Conservation (phyloP, 2,888 invertebrate species). For the Tuta absoluta region DNA sequence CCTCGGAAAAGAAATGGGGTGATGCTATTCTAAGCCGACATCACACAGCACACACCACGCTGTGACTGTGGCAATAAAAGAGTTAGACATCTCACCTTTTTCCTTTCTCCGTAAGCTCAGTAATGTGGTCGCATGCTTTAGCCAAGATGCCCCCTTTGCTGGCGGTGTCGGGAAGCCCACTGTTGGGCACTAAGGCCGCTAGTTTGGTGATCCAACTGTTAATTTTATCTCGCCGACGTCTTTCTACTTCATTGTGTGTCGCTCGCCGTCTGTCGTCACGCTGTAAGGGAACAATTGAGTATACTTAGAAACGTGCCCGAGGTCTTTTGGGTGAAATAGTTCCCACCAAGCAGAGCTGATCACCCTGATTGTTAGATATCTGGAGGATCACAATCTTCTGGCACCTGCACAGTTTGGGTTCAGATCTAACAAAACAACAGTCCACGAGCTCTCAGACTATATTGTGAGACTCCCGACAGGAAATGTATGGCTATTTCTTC, state of each 20-base stretch:
- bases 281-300: slow-evolving; percentile 59
- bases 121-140: slow-evolving; percentile 97
- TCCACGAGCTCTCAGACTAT: too few relatives aligned
- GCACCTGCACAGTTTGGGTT: too few relatives aligned
- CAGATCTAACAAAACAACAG: too few relatives aligned
- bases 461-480: too few relatives aligned
- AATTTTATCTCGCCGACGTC: slow-evolving; percentile 96
- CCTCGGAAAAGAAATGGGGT: too few relatives aligned
- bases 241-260: slow-evolving; percentile 97
- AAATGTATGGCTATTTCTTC: too few relatives aligned
- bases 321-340: too few relatives aligned
- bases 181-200: slow-evolving; percentile 91
- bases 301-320: not conserved
- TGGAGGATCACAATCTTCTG: too few relatives aligned
- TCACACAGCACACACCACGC: too few relatives aligned
- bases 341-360: too few relatives aligned
- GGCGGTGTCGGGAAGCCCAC: slow-evolving; percentile 83
- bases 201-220: slow-evolving; percentile 98
- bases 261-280: slow-evolving; percentile 94
- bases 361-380: too few relatives aligned
- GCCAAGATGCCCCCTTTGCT: slow-evolving; percentile 98
- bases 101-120: slow-evolving; percentile 89
- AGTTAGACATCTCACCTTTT: slow-evolving; percentile 77
- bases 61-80: not conserved
- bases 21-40: too few relatives aligned